phyloP scores from a whole-genome alignment of 2,888 invertebrate genomes.

The Anorthoa munda region DNA sequence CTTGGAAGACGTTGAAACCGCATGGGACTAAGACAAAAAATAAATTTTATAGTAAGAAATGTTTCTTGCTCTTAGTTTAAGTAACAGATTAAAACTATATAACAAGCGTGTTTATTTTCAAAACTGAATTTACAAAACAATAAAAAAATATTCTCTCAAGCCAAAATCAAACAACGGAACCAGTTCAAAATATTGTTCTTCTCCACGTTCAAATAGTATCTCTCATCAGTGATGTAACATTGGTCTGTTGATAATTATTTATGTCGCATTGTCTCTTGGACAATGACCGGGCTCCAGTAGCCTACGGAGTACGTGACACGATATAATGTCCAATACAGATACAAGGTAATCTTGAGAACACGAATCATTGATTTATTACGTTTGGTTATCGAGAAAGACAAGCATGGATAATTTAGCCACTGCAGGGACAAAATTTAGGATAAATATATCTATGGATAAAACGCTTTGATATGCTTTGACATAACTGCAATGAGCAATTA shows the following conservation, averaged over 20 bases:
- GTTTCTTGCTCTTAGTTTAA: neutral
- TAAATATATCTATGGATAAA: no score
- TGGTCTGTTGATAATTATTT: conserved; percentile 75
- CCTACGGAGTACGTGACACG: conserved; percentile 72
- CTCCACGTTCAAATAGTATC: conserved; percentile 33
- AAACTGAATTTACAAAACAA: neutral
- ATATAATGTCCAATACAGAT: conserved; percentile 53
- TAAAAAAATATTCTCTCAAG: conserved; percentile 32
- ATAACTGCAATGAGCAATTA: conserved; percentile 5
- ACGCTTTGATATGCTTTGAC: neutral
- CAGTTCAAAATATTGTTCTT: conserved; percentile 61
- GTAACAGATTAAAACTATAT: neutral
- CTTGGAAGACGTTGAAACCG: conserved; percentile 78
- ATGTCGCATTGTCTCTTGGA: conserved; percentile 80
- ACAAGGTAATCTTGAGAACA: conserved; percentile 52
- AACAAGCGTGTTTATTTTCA: neutral
- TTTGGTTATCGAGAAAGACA: conserved; percentile 22
- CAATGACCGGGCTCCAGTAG: conserved; percentile 73
- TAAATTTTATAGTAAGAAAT: neutral
- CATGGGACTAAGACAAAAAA: conserved; percentile 21
- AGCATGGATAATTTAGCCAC: conserved; percentile 18
- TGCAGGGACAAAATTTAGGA: neutral
- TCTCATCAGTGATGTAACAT: conserved; percentile 60
- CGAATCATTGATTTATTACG: conserved; percentile 52
- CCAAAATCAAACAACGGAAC: conserved; percentile 10